These are phyloP conservation scores for Dipodomys ordii DNA, from an alignment of 2,113 vertebrate genomes.

Conservation along the genomic window DNA sequence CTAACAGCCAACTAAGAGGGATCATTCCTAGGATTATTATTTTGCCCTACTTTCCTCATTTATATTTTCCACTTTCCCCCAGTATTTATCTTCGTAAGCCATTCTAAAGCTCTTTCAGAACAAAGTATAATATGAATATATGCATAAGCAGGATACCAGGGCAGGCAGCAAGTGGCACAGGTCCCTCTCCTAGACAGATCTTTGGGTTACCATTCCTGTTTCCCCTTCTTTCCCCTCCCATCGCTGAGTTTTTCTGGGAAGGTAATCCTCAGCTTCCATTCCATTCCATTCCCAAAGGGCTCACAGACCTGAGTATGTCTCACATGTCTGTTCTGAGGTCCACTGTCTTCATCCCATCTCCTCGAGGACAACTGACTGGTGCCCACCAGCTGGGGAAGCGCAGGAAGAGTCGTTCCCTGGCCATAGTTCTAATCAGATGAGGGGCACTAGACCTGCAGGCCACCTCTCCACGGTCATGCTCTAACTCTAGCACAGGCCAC, in stretches of 20 bases:
- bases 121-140: conserved; percentile 50
- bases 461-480: rapidly evolving
- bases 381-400: neutral
- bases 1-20: neutral
- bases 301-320: neutral
- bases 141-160: conserved; percentile 19
- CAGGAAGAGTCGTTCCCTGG: neutral
- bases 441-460: neutral
- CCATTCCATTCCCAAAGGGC: neutral
- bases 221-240: neutral
- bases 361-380: neutral
- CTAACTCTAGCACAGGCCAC: rapidly evolving
- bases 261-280: neutral
- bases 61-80: neutral
- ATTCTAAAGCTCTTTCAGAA: conserved; percentile 58
- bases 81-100: conserved; percentile 57
- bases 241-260: neutral
- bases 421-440: neutral
- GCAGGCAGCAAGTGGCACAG: conserved; percentile 44
- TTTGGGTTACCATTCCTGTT: neutral
- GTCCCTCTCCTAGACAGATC: conserved; percentile 14
- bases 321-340: neutral
- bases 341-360: neutral
- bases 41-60: conserved; percentile 28
- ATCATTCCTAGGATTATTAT: neutral